Percentiles rank a stretch among this genome's conserved stretches.
phyloP scores from a whole-genome alignment of 2,888 invertebrate species.

The Clunio marinus region DNA sequence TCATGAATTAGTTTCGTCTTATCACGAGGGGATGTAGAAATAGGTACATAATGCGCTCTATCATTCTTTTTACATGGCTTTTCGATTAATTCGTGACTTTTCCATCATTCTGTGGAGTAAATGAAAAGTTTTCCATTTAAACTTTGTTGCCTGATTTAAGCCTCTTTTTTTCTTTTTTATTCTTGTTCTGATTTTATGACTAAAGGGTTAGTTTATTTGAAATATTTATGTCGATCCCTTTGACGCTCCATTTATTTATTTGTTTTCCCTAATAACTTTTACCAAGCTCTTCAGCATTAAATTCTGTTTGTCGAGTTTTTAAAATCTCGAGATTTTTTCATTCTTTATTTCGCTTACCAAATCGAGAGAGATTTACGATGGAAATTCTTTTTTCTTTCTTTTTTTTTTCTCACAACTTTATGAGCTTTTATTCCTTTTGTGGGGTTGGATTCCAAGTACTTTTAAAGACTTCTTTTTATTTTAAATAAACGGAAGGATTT shows the following conservation, averaged over 20 bases:
- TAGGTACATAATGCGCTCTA: background rate
- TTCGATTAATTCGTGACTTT: background rate
- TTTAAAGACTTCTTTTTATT: background rate
- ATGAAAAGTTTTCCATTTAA: conserved; percentile 5
- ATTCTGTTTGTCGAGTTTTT: background rate
- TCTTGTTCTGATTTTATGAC: conserved; percentile 6
- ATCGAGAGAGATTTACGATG: background rate
- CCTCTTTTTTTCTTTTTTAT: background rate
- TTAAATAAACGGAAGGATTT: background rate
- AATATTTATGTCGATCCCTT: conserved; percentile 38
- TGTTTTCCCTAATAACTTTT: conserved; percentile 21
- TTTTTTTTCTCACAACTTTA: background rate
- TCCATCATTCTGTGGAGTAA: background rate
- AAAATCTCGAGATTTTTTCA: conserved; percentile 16
- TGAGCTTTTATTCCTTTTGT: background rate
- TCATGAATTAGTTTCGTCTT: conserved; percentile 28
- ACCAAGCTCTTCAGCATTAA: background rate
- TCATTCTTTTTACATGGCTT: background rate
- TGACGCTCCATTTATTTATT: conserved; percentile 39
- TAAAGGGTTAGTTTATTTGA: conserved; percentile 29
- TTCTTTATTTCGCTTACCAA: too few relatives aligned
- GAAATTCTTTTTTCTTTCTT: background rate
- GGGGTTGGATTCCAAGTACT: background rate
- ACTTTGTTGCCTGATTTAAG: background rate
- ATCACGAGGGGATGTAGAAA: background rate